Percentiles rank a stretch among this genome's conserved stretches.
Evolutionary conservation across 1,140 invertebrate genomes (phyloP).

Genomic region (Penaeus indicus): DNA sequence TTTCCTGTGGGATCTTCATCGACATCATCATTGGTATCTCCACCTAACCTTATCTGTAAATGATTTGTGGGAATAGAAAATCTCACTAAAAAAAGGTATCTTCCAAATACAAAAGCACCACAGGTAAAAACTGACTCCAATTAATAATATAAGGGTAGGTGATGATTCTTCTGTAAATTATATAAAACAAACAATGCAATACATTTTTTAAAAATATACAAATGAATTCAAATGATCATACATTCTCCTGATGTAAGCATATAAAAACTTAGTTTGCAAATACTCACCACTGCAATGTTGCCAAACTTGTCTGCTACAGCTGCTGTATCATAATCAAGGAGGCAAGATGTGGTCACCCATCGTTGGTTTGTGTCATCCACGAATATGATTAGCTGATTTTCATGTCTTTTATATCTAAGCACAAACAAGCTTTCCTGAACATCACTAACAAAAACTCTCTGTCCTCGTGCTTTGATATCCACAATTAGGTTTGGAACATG

Average conservation of each 20-base stretch:
- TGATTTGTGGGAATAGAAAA: conserved; percentile 53
- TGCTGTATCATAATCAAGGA: conserved; percentile 98
- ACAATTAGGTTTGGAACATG: conserved; percentile 96
- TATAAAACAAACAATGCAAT: too few species aligned
- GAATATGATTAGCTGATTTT: conserved; percentile 98
- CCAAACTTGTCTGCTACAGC: conserved; percentile 98
- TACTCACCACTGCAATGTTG: conserved; percentile 91
- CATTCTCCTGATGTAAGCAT: too few species aligned
- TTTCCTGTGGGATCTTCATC: conserved; percentile 99
- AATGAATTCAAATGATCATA: too few species aligned
- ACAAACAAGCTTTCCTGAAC: conserved; percentile 98
- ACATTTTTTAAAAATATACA: too few species aligned
- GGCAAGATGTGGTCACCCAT: conserved; percentile 71
- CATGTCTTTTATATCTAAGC: conserved; percentile 86
- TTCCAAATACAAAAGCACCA: not conserved
- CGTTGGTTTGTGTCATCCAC: conserved; percentile 72
- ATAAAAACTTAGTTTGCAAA: not conserved
- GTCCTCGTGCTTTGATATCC: conserved; percentile 92
- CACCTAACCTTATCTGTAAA: conserved; percentile 82
- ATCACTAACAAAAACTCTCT: conserved; percentile 94
- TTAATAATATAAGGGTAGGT: not conserved
- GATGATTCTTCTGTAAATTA: too few species aligned
- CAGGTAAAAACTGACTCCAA: not conserved
- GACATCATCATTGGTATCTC: conserved; percentile 94
- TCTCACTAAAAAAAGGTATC: not conserved